These are phyloP conservation scores for Cotesia typhae DNA, from an alignment of 1,140 invertebrate genomes.

Conservation along the genomic window DNA sequence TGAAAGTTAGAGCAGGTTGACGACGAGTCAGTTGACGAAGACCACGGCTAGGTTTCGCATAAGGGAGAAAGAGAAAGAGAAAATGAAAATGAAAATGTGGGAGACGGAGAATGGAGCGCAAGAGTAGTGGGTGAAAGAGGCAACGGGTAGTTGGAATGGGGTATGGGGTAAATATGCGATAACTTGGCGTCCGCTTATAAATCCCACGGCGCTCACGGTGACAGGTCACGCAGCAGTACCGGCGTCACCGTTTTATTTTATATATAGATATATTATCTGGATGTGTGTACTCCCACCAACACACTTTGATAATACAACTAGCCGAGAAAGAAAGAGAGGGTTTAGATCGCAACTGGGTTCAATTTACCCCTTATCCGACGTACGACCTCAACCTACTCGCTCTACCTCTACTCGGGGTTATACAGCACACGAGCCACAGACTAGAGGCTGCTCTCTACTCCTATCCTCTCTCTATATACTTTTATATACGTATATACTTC, in stretches of 20 bases:
- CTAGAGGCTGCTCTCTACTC: not conserved
- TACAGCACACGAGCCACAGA: too few relatives aligned
- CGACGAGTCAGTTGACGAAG: conserved; percentile 20
- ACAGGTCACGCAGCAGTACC: conserved; percentile 62
- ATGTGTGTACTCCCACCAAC: not conserved
- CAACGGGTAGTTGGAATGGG: conserved; percentile 32
- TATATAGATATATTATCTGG: not conserved
- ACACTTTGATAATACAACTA: not conserved
- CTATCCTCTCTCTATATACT: too few relatives aligned
- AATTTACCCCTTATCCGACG: conserved; percentile 19
- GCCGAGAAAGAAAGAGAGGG: not conserved
- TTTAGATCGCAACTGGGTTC: conserved; percentile 25
- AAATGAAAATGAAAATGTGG: not conserved
- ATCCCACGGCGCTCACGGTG: conserved; percentile 62
- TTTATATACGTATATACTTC: too few relatives aligned
- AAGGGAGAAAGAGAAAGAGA: conserved; percentile 21
- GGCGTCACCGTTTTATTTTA: conserved; percentile 27
- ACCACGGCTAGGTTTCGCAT: conserved; percentile 2
- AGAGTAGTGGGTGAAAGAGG: conserved; percentile 34
- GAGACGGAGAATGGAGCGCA: not conserved
- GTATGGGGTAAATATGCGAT: conserved; percentile 62
- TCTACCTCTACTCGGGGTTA: not conserved
- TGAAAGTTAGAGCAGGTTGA: conserved; percentile 34
- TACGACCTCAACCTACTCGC: conserved; percentile 3
- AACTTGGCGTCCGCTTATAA: conserved; percentile 65